A percentile compares a stretch with the other conserved stretches of the same genome.
Conservation (phyloP, 2,797 vertebrate genomes). For the Mormyrops attenuatus region DNA sequence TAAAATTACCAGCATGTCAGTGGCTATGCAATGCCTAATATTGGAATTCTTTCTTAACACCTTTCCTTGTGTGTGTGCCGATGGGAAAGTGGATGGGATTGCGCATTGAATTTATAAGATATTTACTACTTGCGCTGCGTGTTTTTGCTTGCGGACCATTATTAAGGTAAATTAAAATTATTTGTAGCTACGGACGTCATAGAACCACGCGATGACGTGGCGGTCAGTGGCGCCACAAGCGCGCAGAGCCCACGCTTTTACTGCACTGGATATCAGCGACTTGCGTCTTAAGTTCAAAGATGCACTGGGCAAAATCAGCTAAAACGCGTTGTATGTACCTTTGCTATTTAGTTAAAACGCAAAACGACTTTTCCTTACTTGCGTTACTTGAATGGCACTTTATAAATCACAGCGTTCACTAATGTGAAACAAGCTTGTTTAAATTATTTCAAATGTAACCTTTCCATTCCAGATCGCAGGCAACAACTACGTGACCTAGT, state of each 20-base stretch:
- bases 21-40: slow-evolving; percentile 43
- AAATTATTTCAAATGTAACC: not conserved
- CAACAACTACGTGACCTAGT: not conserved
- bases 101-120: not conserved
- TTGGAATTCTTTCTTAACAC: not conserved
- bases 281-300: not conserved
- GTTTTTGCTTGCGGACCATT: not conserved
- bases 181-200: not conserved
- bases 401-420: not conserved
- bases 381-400: not conserved
- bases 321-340: not conserved
- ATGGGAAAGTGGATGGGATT: not conserved
- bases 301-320: not conserved
- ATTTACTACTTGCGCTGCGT: not conserved
- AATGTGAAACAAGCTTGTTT: not conserved
- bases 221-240: not conserved
- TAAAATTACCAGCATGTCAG: slow-evolving; percentile 58
- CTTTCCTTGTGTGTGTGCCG: not conserved
- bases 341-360: not conserved
- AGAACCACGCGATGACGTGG: not conserved
- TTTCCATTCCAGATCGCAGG: not conserved
- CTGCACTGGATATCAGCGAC: not conserved
- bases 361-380: not conserved
- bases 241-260: not conserved
- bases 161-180: not conserved